phyloP scores from a whole-genome alignment of 2,113 vertebrate species.

The Orientallactaga bullata region DNA sequence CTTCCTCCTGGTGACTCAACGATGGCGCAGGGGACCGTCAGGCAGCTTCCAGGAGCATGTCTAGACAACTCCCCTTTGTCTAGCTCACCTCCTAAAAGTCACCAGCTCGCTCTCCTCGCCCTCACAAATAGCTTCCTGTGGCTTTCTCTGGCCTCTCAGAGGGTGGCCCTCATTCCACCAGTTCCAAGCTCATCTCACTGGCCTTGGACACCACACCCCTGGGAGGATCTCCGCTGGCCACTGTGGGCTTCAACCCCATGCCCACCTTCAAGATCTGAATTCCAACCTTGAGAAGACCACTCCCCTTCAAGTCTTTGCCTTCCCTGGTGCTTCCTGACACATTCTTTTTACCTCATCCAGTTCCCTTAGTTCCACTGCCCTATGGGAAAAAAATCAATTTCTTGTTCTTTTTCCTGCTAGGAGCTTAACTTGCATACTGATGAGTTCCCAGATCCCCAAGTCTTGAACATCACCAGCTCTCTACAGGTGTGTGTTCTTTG shows the following conservation, averaged over 20 bases:
- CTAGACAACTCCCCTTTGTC: background rate
- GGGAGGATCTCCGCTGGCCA: background rate
- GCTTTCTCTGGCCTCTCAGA: background rate
- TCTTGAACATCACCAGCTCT: background rate
- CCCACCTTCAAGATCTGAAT: background rate
- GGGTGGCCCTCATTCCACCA: background rate
- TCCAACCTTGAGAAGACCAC: background rate
- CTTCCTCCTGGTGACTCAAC: background rate
- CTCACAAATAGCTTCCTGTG: background rate
- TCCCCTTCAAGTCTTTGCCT: background rate
- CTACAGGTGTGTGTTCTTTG: constrained; percentile 4
- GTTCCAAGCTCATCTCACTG: background rate
- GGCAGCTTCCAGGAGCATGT: background rate
- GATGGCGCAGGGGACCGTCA: background rate
- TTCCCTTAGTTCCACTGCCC: background rate
- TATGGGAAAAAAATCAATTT: background rate
- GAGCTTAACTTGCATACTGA: no score
- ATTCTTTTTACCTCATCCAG: background rate
- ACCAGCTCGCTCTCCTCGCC: background rate
- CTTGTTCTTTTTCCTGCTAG: background rate
- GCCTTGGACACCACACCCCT: background rate
- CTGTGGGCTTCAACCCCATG: background rate
- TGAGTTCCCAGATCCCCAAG: background rate
- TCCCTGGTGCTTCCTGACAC: background rate
- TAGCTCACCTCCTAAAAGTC: background rate